Base-by-base conservation (phyloP, 1,140 invertebrate genomes). In the Neodiprion lecontei region DNA sequence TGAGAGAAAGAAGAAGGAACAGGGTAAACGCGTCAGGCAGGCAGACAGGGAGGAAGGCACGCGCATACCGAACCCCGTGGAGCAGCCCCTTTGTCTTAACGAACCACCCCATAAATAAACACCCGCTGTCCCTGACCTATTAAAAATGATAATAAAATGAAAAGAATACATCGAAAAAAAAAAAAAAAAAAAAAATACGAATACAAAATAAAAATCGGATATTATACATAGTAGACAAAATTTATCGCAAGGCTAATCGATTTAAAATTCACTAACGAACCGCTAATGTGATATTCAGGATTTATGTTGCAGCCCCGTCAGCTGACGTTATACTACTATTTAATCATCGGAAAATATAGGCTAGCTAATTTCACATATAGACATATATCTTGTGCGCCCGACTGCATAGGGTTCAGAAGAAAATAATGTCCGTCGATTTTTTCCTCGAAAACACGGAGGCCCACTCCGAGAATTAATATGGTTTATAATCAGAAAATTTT, bases 61-160 rank as follows among this genome's bases (percentile, higher is more conserved):
- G 68, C 50, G 69, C 74, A 76, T 69, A 23, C 50, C 53, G 47
- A 17, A 14, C 47, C 48, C 74, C 53, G 73, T 73, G 40, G 53
- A 17, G 53, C 53, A 61, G 53, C 53, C 67, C 21, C 67, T 74
- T 78, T 61, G 70, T 67, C 72, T 69, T 21, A 67, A 73, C 50
- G 28, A 75, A 73, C 67, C 61, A 75, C 72, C 76, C 68, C 77
- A 81, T 82, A 83, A 81, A 79, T 79, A 81, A 73, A 78, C 70
- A 79, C 76, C 69, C 67, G 17, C 14, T 21, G 40, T 47, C 67
- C 9, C 67, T n/a, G 66, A n/a, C 69, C 73, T 75, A 49, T 74
- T 76, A 81, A 61, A 61, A 61, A 12, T 12, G 53, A 17, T 12
- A 61, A 61, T 12, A 61, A 61, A 61, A 61, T 8, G n/a, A 61